Conservation (phyloP, 1,140 invertebrate genomes). For the Heliconius melpomene region DNA sequence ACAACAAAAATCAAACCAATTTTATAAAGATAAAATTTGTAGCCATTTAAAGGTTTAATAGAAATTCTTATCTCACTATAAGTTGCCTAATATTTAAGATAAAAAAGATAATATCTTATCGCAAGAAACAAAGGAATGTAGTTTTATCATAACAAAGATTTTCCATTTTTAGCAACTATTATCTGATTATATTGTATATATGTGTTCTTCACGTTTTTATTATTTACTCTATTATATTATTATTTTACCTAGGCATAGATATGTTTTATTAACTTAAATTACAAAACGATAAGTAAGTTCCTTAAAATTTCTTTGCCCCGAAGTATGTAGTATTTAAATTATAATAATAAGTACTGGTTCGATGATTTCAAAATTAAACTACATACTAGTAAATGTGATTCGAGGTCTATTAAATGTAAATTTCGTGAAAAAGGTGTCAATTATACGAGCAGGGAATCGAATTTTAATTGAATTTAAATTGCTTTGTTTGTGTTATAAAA, state of each 20-base stretch:
- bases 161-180: conserved; percentile 10
- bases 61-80: conserved; percentile 25
- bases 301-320: too few relatives aligned
- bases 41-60: not conserved
- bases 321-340: too few relatives aligned
- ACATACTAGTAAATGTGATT: not conserved
- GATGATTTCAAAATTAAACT: too few relatives aligned
- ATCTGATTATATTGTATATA: not conserved
- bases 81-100: conserved; percentile 23
- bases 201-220: not conserved
- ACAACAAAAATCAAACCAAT: conserved; percentile 16
- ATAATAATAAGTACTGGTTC: too few relatives aligned
- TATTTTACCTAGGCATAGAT: not conserved
- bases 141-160: conserved; percentile 16
- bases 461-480: not conserved
- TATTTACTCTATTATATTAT: not conserved
- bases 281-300: too few relatives aligned
- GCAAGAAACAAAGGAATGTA: conserved; percentile 22
- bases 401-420: not conserved
- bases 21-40: conserved; percentile 40
- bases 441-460: not conserved
- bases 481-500: not conserved
- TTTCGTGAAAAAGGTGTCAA: not conserved
- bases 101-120: conserved; percentile 26
- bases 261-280: too few relatives aligned